Evolutionary conservation across 2,113 vertebrate species (phyloP), one percentile per base, ranked within the genome.

Genomic region (Rattus norvegicus): DNA sequence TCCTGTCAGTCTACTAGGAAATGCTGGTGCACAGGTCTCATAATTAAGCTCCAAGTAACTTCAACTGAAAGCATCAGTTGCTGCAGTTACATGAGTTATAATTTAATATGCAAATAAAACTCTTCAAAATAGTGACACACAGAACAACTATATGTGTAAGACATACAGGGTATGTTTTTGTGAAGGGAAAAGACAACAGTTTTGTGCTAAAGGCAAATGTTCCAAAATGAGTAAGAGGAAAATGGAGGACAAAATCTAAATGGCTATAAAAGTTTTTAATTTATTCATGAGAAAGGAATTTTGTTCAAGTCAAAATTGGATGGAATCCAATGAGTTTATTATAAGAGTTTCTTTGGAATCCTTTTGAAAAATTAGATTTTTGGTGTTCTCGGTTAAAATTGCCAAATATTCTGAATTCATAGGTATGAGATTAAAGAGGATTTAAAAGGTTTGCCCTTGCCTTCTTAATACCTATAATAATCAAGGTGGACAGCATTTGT

Each of bases 321-420:
- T 84, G 90, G 88, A n/a, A 88, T 75, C 28, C 79, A 30, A 65
- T 56, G n/a, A 36, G n/a, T 84, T 95, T 85, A 95, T 43, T 84
- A 61, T 76, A 7, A 63, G 17, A 87, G 33, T 92, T 92, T 75
- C 63, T 91, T 92, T 77, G 88, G 11, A 95, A 90, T 90, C 47
- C 47, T 79, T 90, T 39, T 24, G 24, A 7, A 92, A 92, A 95
- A 75, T 36, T 47, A 95, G 33, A 95, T 69, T 80, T 80, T 75
- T 90, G 36, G 49, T 86, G 65, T 93, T 83, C 59, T 88, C 61
- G 88, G 10, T 81, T 94, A 91, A 94, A 96, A 92, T 70, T 39
- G 76, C 22, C 72, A 85, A 91, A 95, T 85, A 56, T 91, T 93
- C 72, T 36, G 49, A 69, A 30, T 30, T 52, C 30, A 52, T 3